Conservation (phyloP, 2,888 invertebrate species). For the Tillus elongatus region DNA sequence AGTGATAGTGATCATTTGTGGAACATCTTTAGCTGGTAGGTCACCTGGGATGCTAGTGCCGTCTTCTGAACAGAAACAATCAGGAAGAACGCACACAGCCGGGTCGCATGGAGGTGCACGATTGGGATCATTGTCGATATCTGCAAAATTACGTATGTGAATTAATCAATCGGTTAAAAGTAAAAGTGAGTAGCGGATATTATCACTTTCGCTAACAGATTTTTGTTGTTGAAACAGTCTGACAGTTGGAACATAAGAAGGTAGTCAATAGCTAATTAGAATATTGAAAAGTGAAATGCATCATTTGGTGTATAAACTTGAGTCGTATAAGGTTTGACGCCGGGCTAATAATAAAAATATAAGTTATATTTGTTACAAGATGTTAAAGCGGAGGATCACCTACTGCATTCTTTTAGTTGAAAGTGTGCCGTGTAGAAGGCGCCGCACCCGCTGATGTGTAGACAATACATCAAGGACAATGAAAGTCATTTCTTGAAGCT, state of each 20-base stretch:
- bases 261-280: too few relatives aligned
- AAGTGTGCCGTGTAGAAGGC: too few relatives aligned
- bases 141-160: slow-evolving; percentile 44
- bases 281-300: too few relatives aligned
- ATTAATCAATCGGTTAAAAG: slow-evolving; percentile 3
- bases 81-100: slow-evolving; percentile 75
- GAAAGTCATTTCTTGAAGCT: slow-evolving; percentile 36
- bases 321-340: too few relatives aligned
- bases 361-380: too few relatives aligned
- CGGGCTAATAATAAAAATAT: too few relatives aligned
- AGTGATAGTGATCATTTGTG: slow-evolving; percentile 90
- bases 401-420: too few relatives aligned
- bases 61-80: slow-evolving; percentile 91
- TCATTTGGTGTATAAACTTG: too few relatives aligned
- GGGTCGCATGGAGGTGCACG: slow-evolving; percentile 85
- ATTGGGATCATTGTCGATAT: slow-evolving; percentile 89
- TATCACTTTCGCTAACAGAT: slow-evolving; percentile 20
- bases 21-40: slow-evolving; percentile 73
- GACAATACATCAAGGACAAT: slow-evolving; percentile 35
- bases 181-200: slow-evolving; percentile 1
- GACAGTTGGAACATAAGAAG: slow-evolving; percentile 5
- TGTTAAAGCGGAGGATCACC: too few relatives aligned
- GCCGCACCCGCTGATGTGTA: slow-evolving; percentile 27
- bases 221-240: too few relatives aligned
- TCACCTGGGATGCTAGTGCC: slow-evolving; percentile 81